Percentiles rank a stretch among this genome's conserved stretches.
phyloP scores from a whole-genome alignment of 2,888 invertebrate species.

The Ochlodes sylvanus region DNA sequence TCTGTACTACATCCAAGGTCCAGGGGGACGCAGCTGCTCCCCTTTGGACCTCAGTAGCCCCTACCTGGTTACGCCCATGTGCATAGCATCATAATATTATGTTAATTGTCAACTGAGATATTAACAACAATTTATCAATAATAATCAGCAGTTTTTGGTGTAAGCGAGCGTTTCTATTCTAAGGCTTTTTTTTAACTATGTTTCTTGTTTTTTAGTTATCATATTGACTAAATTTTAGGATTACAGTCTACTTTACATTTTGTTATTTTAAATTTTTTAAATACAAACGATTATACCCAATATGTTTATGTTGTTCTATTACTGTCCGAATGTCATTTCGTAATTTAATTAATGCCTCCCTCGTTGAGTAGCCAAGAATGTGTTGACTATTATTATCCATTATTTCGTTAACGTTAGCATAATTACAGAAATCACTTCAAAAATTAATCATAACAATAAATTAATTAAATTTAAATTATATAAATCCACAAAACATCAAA shows the following conservation, averaged over 20 bases:
- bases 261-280: constrained; percentile 8
- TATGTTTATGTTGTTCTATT: constrained; percentile 86
- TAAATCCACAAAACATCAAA: constrained; percentile 37
- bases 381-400: constrained; percentile 69
- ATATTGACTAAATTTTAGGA: too few relatives aligned
- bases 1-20: too few relatives aligned
- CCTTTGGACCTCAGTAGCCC: too few relatives aligned
- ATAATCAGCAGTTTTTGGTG: too few relatives aligned
- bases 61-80: too few relatives aligned
- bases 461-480: constrained; percentile 27
- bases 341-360: constrained; percentile 88
- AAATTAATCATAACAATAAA: neutral
- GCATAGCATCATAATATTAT: too few relatives aligned
- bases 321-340: constrained; percentile 88
- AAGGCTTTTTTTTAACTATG: constrained; percentile 7
- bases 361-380: constrained; percentile 86
- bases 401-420: constrained; percentile 37
- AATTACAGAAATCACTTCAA: constrained; percentile 14
- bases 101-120: too few relatives aligned
- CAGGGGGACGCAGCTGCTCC: too few relatives aligned
- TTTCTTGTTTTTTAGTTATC: constrained; percentile 26
- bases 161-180: too few relatives aligned
- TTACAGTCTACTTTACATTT: neutral
- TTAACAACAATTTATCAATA: too few relatives aligned
- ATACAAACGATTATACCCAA: constrained; percentile 61